A percentile compares a stretch with the other conserved stretches of the same genome.
phyloP scores from a whole-genome alignment of 92 coral and sea anemone species.

The Diadumene lineata region DNA sequence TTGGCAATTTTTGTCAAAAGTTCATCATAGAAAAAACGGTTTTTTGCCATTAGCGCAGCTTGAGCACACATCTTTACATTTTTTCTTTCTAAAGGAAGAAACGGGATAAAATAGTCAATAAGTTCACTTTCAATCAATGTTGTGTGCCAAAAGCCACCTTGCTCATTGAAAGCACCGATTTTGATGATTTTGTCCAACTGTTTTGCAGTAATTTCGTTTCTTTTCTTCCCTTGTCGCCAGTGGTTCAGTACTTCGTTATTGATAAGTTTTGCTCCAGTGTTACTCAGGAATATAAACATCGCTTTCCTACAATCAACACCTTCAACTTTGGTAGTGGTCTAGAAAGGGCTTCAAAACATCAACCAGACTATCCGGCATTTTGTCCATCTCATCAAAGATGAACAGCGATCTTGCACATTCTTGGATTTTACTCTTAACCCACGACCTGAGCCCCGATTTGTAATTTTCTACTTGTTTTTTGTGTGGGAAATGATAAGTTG shows the following conservation, averaged over 20 bases:
- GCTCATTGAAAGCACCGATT: slow-evolving; percentile 68
- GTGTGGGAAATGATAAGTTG: slow-evolving; percentile 87
- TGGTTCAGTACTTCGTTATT: slow-evolving; percentile 62
- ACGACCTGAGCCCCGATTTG: slow-evolving; percentile 42
- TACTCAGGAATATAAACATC: slow-evolving; percentile 85
- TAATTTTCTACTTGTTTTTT: slow-evolving; percentile 46
- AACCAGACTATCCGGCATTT: slow-evolving; percentile 81
- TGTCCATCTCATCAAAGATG: slow-evolving; percentile 96
- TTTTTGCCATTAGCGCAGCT: slow-evolving; percentile 52
- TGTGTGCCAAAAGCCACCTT: slow-evolving; percentile 94
- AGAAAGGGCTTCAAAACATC: slow-evolving; percentile 84
- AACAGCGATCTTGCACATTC: slow-evolving; percentile 73
- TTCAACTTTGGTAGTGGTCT: slow-evolving; percentile 74
- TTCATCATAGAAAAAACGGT: slow-evolving; percentile 37
- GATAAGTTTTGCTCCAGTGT: slow-evolving; percentile 80
- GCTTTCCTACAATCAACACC: slow-evolving; percentile 74
- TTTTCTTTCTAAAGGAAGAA: slow-evolving; percentile 79
- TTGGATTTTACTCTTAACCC: slow-evolving; percentile 57
- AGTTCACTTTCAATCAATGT: slow-evolving; percentile 68
- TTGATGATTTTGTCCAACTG: slow-evolving; percentile 77
- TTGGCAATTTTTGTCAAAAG: slow-evolving; percentile 68
- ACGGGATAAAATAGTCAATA: slow-evolving; percentile 84
- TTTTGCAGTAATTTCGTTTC: slow-evolving; percentile 68
- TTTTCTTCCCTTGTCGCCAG: slow-evolving; percentile 72
- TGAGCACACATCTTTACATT: slow-evolving; percentile 84